Evolutionary conservation across 2,797 vertebrate species (phyloP).

Genomic region (Siniperca scherzeri): DNA sequence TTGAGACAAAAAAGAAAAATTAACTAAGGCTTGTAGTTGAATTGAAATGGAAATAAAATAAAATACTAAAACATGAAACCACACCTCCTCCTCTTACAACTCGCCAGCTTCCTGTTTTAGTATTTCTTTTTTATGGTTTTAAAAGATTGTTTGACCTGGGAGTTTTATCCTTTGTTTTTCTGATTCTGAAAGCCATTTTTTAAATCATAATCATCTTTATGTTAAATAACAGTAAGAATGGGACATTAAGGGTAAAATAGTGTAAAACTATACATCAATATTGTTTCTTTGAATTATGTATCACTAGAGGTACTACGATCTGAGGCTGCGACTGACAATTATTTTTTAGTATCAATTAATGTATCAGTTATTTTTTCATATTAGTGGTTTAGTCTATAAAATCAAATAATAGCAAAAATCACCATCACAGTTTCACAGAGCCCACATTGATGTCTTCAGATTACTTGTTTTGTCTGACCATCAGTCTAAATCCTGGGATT

Average conservation of each 20-base stretch:
- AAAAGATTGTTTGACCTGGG: neutral
- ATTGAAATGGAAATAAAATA: conserved; percentile 68
- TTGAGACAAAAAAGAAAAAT: conserved; percentile 52
- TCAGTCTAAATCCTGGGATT: neutral
- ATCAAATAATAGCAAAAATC: neutral
- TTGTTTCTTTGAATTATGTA: neutral
- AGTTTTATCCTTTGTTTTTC: neutral
- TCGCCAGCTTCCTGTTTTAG: neutral
- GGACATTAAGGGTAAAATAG: neutral
- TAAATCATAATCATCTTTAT: neutral
- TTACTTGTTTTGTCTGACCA: neutral
- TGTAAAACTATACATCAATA: neutral
- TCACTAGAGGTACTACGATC: neutral
- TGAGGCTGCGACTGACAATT: neutral
- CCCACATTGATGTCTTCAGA: neutral
- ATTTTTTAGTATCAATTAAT: neutral
- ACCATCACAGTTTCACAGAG: neutral
- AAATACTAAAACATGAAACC: conserved; percentile 69
- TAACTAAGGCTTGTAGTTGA: conserved; percentile 64
- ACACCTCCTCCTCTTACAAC: conserved; percentile 11
- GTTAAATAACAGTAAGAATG: neutral
- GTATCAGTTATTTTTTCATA: neutral
- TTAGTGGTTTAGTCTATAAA: neutral
- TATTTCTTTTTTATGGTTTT: conserved; percentile 2
- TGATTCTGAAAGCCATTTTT: neutral